Base-by-base conservation (phyloP, 2,113 vertebrate species). In the Ibidorhyncha struthersii region DNA sequence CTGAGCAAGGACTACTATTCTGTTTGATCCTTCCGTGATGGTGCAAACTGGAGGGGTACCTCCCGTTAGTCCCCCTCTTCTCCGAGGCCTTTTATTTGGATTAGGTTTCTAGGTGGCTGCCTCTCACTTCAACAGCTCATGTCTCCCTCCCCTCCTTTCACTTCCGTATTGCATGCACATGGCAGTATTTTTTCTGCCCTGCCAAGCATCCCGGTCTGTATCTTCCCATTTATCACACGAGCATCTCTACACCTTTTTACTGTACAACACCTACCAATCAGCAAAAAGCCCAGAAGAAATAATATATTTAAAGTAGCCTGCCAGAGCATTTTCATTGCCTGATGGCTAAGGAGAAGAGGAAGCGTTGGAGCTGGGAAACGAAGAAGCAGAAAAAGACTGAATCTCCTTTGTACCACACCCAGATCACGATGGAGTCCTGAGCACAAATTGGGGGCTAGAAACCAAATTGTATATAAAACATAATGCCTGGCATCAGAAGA, bases 191-290 rank as follows among this genome's bases (percentile, higher is more conserved):
- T 79, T 93, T 94, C 77, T 93, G 49, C 34, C 49, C 66, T 89
- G 70, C 78, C 86, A 87, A 91, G 40, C 86, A 62, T 95, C 49
- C 53, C 41, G 13, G 70, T 45, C 83, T 95, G 4, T 76, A 67
- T 91, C 78, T 76, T 84, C 86, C 58, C 74, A 95, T 93, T 95
- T 95, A 93, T 96, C 91, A 96, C 49, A 72, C 69, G 79, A 86
- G 80, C 71, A 82, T 79, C 81, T 97, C 94, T 29, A 45, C 84
- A 77, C 58, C 70, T 97, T 90, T 96, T 93, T 58, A 74, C 66
- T 63, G 16, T 71, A 53, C 77, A 38, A 25, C 50, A 65, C 78
- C 61, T 94, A 80, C 84, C 89, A 91, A 93, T 82, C 81, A 95
- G 32, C 62, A 87, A 89, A 90, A 96, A 94, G 53, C 78, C 62